Conservation (phyloP, 2,113 vertebrate genomes). For the Macroglossus sobrinus region DNA sequence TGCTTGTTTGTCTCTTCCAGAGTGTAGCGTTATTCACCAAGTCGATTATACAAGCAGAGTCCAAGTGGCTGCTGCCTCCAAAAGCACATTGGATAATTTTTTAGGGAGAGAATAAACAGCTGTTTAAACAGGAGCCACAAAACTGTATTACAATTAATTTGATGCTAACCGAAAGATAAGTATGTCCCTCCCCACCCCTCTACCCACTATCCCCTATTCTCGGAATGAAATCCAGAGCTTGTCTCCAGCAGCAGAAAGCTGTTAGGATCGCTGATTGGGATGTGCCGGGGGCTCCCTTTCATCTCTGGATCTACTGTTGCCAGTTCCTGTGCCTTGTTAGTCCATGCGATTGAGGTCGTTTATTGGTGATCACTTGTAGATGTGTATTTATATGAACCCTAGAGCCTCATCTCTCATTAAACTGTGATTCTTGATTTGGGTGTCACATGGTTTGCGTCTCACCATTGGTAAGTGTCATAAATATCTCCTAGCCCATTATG, state of each 20-base stretch:
- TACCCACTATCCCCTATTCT: neutral
- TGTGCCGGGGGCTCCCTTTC: neutral
- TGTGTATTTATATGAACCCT: neutral
- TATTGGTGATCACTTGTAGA: neutral
- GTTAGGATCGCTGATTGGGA: accelerated
- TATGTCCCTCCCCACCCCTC: neutral
- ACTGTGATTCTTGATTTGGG: neutral
- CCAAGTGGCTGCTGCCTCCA: constrained; percentile 27
- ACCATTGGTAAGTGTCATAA: accelerated
- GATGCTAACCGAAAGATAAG: neutral
- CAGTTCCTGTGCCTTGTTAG: neutral
- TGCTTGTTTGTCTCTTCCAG: constrained; percentile 17
- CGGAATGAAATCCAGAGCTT: neutral
- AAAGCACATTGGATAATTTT: constrained; percentile 13
- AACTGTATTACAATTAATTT: constrained; percentile 29
- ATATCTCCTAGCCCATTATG: neutral
- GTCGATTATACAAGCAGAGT: neutral
- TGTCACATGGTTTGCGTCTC: neutral
- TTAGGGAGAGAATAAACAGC: constrained; percentile 15
- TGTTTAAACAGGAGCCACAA: constrained; percentile 31
- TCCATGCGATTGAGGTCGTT: neutral
- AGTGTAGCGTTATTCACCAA: neutral
- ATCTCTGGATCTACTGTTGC: neutral
- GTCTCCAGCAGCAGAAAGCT: accelerated
- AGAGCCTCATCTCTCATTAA: neutral